phyloP scores from a whole-genome alignment of 2,888 invertebrate genomes.

The Parnassius smintheus region DNA sequence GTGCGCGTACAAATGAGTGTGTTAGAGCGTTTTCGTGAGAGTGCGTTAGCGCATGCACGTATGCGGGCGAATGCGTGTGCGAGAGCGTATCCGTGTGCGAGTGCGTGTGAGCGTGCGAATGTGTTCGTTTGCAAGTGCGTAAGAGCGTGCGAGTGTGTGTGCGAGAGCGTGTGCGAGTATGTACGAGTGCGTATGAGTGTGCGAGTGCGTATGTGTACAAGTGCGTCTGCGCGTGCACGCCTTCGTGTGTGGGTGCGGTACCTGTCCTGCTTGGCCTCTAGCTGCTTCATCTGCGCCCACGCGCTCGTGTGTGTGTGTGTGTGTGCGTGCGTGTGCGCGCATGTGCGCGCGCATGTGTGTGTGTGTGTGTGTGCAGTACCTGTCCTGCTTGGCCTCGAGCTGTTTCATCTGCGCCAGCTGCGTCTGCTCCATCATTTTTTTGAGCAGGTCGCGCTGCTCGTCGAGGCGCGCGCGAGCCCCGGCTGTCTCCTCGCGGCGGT shows the following conservation, averaged over 20 bases:
- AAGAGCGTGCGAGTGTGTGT: background rate
- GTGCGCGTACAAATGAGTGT: background rate
- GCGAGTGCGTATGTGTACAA: background rate
- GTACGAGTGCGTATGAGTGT: background rate
- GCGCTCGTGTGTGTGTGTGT: conserved; percentile 82
- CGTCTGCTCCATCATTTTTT: conserved; percentile 89
- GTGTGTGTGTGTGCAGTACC: conserved; percentile 59
- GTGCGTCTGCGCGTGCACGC: background rate
- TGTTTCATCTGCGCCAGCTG: conserved; percentile 94
- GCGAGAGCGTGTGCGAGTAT: too few relatives aligned
- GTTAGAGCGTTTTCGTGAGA: background rate
- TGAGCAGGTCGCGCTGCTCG: conserved; percentile 88
- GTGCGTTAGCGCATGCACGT: too few relatives aligned
- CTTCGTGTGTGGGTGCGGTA: background rate
- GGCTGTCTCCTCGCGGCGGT: conserved; percentile 91
- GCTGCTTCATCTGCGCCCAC: conserved; percentile 91
- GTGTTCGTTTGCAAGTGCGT: background rate
- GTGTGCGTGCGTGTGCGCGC: conserved; percentile 86
- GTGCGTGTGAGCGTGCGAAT: too few relatives aligned
- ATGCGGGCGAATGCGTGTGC: too few relatives aligned
- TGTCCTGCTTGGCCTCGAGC: conserved; percentile 93
- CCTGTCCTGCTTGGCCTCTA: conserved; percentile 89
- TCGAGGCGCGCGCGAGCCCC: conserved; percentile 90
- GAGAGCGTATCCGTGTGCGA: too few relatives aligned
- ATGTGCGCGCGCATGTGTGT: conserved; percentile 83